These are phyloP conservation scores for Aldabrachelys gigantea DNA, from an alignment of 2,113 vertebrate genomes.

Conservation along the genomic window DNA sequence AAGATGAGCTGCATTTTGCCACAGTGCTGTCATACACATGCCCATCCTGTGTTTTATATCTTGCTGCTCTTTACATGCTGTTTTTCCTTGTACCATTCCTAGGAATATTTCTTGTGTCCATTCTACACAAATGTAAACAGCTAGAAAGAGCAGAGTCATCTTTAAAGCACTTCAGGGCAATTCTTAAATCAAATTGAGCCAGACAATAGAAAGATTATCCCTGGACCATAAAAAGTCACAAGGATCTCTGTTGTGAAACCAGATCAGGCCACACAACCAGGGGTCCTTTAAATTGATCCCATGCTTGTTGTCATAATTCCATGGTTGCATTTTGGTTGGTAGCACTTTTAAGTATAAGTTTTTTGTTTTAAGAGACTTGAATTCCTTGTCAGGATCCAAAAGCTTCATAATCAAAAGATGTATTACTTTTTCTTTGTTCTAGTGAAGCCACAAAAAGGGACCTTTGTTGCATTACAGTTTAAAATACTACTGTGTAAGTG, in stretches of 20 bases:
- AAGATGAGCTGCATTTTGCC: not conserved
- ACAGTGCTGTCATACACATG: not conserved
- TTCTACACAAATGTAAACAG: not conserved
- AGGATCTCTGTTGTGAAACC: not conserved
- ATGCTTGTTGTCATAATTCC: not conserved
- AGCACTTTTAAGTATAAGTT: not conserved
- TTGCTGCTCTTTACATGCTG: not conserved
- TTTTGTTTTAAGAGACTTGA: not conserved
- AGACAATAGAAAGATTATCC: not conserved
- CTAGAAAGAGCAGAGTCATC: not conserved
- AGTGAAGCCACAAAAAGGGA: not conserved
- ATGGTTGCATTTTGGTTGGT: not conserved
- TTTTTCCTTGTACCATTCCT: not conserved
- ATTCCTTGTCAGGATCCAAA: fast-evolving
- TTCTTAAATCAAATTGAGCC: not conserved
- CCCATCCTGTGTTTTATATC: not conserved
- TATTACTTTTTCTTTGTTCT: not conserved
- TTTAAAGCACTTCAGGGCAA: not conserved
- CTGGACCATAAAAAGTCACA: not conserved
- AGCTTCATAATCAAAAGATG: not conserved
- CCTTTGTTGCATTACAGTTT: not conserved
- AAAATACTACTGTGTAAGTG: not conserved
- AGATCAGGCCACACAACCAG: not conserved
- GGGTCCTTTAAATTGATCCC: not conserved
- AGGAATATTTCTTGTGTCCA: not conserved